Percentiles rank a stretch among this genome's conserved stretches.
phyloP scores from a whole-genome alignment of 2,113 vertebrate species.

The Hippocampus guttulatus region DNA sequence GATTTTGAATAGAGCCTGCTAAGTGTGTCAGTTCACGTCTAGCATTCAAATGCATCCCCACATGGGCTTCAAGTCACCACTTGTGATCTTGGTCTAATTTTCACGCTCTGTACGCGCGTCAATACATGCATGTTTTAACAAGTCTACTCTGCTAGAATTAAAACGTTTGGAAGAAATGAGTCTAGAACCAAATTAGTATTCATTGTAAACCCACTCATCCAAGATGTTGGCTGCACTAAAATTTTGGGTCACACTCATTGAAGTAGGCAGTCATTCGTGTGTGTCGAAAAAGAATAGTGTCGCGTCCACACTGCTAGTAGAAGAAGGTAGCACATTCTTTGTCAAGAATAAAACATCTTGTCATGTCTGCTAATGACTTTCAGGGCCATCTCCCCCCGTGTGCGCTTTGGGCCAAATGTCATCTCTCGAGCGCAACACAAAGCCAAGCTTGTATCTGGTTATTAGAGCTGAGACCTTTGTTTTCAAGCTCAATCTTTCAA shows the following conservation, averaged over 20 bases:
- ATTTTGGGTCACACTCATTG: neutral
- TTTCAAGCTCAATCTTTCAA: slow-evolving; percentile 32
- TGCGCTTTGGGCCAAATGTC: slow-evolving; percentile 24
- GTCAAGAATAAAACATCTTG: neutral
- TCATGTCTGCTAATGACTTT: slow-evolving; percentile 15
- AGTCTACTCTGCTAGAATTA: neutral
- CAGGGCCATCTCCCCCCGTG: neutral
- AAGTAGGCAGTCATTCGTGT: neutral
- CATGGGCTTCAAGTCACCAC: neutral
- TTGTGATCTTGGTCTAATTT: slow-evolving; percentile 4
- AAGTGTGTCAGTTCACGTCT: neutral
- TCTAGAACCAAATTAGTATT: neutral
- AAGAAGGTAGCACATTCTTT: neutral
- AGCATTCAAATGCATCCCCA: neutral
- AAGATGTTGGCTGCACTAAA: neutral
- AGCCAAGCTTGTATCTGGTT: neutral
- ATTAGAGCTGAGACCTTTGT: slow-evolving; percentile 17
- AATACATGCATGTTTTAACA: neutral
- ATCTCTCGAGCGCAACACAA: slow-evolving; percentile 12
- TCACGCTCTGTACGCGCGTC: neutral
- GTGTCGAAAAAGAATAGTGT: neutral
- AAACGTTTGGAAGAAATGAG: neutral
- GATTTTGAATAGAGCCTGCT: neutral
- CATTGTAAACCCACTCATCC: neutral
- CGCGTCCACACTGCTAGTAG: neutral